Base-by-base conservation (phyloP, 2,888 invertebrate species). In the Pardosa pseudoannulata region DNA sequence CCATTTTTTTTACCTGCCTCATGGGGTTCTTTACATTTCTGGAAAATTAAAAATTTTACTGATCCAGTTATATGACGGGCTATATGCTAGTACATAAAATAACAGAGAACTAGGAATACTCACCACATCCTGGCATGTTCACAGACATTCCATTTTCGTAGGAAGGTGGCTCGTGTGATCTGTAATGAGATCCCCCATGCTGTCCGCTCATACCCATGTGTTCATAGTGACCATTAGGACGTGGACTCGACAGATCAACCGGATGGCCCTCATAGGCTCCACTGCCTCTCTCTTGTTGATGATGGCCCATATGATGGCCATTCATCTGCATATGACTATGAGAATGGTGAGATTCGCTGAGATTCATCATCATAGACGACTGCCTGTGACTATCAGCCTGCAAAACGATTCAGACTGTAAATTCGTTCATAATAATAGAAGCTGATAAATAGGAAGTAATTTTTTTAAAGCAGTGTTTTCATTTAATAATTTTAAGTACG, bases 221-320 rank as follows among this genome's bases (percentile, higher is more conserved):
- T 19, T 73, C 79, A 75, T 80, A 87, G 29, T 87, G 86, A 29
- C 79, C 75, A 80, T 87, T 80, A 23, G 86, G 86, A 23, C 86
- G 68, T 32, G 79, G 86, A 75, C 80, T 87, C 23, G 86, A 87
- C 5, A 87, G 75, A 64, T 87, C 86, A n/a, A 87, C 86, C 29
- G 86, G 86, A 13, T 79, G 86, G 41, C 86, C 79, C 19, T 87
- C 86, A 36, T 75, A 87, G n/a, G 72, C 7, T 64, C 79, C 86
- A 62, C 76, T 71, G 7, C 76, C 62, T 62, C 76, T 67, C 27
- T 81, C 81, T n/a, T 65, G 62, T 23, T 64, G 80, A 36, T 72
- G 41, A 39, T 74, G 79, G 39, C 72, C 75, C 71, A 87, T 80
- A 6, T 67, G 31, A 29, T 80, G 72, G 28, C 87, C 87, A 76